Evolutionary conservation across 2,113 vertebrate genomes (phyloP), one percentile per base, ranked within the genome.

Genomic region (Cynoglossus semilaevis): DNA sequence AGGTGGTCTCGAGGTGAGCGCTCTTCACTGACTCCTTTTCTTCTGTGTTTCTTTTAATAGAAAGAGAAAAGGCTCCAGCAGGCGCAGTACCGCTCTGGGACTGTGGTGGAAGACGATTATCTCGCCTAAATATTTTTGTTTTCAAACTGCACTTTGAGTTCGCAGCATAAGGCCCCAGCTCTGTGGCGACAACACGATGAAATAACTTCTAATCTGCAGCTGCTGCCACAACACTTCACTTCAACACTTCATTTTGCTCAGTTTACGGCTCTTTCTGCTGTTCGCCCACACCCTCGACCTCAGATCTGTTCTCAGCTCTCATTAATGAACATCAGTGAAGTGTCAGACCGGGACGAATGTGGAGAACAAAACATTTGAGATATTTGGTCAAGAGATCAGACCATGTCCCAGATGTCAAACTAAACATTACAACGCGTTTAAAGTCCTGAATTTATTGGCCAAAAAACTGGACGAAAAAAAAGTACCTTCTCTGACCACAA

Each of bases 1-100:
- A 63, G 35, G 60, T 59, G 51, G 15, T 5, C 57, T 69, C 53
- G 12, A 34, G 47, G 52, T 58, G 40, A 58, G 63, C 13, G 54
- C 56, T 41, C 18, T 63, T 53, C 52, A 43, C 51, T 16, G 38
- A 63, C 22, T 47, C 49, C 52, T 17, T 15, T 46, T 41, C 13
- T 51, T 41, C 0, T 14, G 51, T 56, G n/a, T 19, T 36, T n/a
- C n/a, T 49, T 67, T 40, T 36, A 41, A 17, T 62, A 11, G 35
- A 44, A 29, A 63, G 22, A 8, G 34, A n/a, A 1, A 3, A 56
- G 57, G 16, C 14, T 22, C 22, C 37, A 57, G 1, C 41, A 18
- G 10, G 38, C 47, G 19, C 22, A 17, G 47, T 56, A 38, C 43
- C 61, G 38, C 50, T 19, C 9, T 9, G 7, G 11, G 18, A 37